Evolutionary conservation across 2,113 vertebrate genomes (phyloP).

Genomic region (Lophochroa leadbeateri): DNA sequence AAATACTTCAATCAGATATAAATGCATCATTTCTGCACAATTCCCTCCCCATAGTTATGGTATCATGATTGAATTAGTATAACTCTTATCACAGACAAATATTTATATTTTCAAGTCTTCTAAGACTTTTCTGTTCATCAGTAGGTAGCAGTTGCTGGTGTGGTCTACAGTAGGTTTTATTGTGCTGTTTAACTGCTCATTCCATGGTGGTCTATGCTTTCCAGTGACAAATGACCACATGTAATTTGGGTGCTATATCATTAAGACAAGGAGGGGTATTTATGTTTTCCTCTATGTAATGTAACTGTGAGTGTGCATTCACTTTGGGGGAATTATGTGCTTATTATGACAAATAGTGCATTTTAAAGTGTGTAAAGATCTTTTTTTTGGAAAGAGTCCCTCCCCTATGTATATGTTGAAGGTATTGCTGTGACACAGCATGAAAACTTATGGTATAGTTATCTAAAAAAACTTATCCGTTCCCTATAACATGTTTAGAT

Average conservation of each 20-base stretch:
- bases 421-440: conserved; percentile 64
- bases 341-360: conserved; percentile 43
- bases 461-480: conserved; percentile 68
- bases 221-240: conserved; percentile 29
- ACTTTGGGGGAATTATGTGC: background rate
- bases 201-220: conserved; percentile 42
- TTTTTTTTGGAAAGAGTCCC: conserved; percentile 20
- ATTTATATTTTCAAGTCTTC: conserved; percentile 32
- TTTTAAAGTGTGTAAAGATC: conserved; percentile 32
- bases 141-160: background rate
- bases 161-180: conserved; percentile 36
- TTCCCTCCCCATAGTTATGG: background rate
- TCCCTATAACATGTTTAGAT: conserved; percentile 75
- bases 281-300: conserved; percentile 35
- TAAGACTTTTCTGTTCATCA: conserved; percentile 22
- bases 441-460: conserved; percentile 55
- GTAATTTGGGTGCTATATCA: conserved; percentile 40
- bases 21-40: background rate
- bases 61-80: conserved; percentile 9
- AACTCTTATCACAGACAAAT: background rate
- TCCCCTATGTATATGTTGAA: conserved; percentile 31
- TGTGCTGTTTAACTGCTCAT: background rate
- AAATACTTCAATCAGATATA: background rate
- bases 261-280: conserved; percentile 49
- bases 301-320: background rate